A percentile compares a stretch with the other conserved stretches of the same genome.
Conservation (phyloP, 2,888 invertebrate genomes). For the Salticus scenicus region DNA sequence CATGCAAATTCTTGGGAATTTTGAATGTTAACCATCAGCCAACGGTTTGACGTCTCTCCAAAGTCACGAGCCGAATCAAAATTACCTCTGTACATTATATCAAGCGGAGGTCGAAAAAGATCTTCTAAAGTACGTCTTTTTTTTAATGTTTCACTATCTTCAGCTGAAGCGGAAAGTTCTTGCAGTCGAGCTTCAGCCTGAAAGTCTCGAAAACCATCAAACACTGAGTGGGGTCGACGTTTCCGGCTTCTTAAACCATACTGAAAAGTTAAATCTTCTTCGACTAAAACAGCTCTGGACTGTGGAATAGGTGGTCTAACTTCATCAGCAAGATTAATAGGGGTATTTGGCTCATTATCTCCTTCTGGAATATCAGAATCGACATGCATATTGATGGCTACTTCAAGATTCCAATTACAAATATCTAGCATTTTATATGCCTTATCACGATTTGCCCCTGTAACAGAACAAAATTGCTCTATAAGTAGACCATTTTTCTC, state of each 20-base stretch:
- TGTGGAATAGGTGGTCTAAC: constrained; percentile 78
- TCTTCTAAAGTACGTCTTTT: constrained; percentile 80
- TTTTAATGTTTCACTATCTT: constrained; percentile 24
- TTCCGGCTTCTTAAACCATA: constrained; percentile 74
- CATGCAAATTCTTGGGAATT: constrained; percentile 82
- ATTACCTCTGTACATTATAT: constrained; percentile 81
- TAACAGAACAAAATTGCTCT: constrained; percentile 71
- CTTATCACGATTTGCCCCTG: constrained; percentile 73
- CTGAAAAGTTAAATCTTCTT: constrained; percentile 73
- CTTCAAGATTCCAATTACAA: constrained; percentile 77
- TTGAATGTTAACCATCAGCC: constrained; percentile 84
- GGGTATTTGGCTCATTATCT: not conserved
- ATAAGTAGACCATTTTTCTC: constrained; percentile 39
- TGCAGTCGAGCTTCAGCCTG: constrained; percentile 77
- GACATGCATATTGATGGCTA: constrained; percentile 78
- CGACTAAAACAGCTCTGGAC: constrained; percentile 77
- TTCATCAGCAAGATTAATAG: not conserved
- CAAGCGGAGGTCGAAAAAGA: constrained; percentile 83
- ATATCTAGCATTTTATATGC: constrained; percentile 76
- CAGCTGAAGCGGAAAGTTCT: constrained; percentile 72
- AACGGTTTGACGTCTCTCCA: constrained; percentile 79
- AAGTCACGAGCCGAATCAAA: constrained; percentile 80
- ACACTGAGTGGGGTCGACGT: constrained; percentile 76
- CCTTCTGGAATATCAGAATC: constrained; percentile 73
- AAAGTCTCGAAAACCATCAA: constrained; percentile 78